Evolutionary conservation across 1,140 invertebrate genomes (phyloP), one percentile per base, ranked within the genome.

Genomic region (Bombus fervidus): DNA sequence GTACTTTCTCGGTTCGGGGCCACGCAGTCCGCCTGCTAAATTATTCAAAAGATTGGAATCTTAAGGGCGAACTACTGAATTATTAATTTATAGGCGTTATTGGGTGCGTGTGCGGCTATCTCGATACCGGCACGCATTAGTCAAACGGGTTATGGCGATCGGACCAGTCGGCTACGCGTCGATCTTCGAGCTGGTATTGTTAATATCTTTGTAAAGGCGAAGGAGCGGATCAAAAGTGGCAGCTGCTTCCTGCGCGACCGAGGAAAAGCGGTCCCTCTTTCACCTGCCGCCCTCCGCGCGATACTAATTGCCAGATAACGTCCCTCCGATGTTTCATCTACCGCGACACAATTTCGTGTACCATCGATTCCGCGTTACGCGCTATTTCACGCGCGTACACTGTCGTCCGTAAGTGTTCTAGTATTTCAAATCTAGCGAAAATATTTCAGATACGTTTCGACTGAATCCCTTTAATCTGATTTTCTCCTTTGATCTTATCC

Each of bases 221-320:
- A 28, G 25, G 10, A 78, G 28, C 75, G 34, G 25, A 34, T 28
- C 28, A n/a, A 15, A 77, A 8, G 62, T 12, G 57, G 81, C 81
- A 76, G 81, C 59, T 83, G 81, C 47, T 76, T 64, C 71, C 57
- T 43, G 72, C 31, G 15, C 28, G 18, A 31, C 47, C 18, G 13
- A 31, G 81, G 59, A 83, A 75, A 75, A 83, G 25, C 41, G n/a
- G 39, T 62, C 75, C 31, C 59, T n/a, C 12, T 53, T 41, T 83
- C 81, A 83, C 81, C 72, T 83, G 81, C 13, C 72, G 72, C 15
- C 59, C 41, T 66, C 59, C 82, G 87, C 90, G 37, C 57, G 84
- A 81, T 92, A 92, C 91, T 85, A 85, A 85, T 85, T 88, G 83
- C 86, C 59, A 90, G 90, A 92, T 92, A 91, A 87, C 90, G 88